Base-by-base conservation (phyloP, 2,113 vertebrate genomes). In the Suricata suricatta region DNA sequence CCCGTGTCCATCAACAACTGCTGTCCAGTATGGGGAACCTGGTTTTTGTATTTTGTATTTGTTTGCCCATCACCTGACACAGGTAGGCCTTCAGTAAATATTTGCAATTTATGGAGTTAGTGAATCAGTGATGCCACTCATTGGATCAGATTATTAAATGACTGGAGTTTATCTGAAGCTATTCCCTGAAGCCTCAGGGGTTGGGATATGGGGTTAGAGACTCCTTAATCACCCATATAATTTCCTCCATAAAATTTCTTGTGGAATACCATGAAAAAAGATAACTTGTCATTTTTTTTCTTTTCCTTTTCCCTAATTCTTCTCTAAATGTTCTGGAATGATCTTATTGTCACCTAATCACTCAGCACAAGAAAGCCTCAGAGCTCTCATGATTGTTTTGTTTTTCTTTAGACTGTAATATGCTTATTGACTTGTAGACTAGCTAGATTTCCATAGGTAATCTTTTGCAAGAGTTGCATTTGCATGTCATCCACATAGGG, bases 361-460 rank as follows among this genome's bases (percentile, higher is more conserved):
- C 76, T 87, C 84, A 81, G 44, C 27, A 23, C 17, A 41, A 77
- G 69, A 64, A 92, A 89, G 64, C 8, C 50, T 60, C 69, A 69
- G n/a, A 92, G 25, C 57, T 21, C 50, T 50, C 33, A 3, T 19
- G 74, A 83, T 38, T 81, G 35, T 60, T 97, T 85, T 80, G 44
- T 90, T 96, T 96, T 89, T 25, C 71, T 88, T 85, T 50, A 87
- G 68, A 68, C 69, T 85, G 41, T 44, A 68, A 71, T 89, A 47
- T 63, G 25, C 52, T 82, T 96, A 80, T 84, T 91, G 96, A 94
- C 76, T 92, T 84, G 76, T 77, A 81, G 77, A 86, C 77, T 54
- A 89, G 89, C 41, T 88, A 33, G 41, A 96, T 94, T 97, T 96
- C 63, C 96, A 90, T 86, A 97, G 94, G 88, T 95, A 81, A 96